phyloP scores from a whole-genome alignment of 2,888 invertebrate species.

The Cephus runcator region DNA sequence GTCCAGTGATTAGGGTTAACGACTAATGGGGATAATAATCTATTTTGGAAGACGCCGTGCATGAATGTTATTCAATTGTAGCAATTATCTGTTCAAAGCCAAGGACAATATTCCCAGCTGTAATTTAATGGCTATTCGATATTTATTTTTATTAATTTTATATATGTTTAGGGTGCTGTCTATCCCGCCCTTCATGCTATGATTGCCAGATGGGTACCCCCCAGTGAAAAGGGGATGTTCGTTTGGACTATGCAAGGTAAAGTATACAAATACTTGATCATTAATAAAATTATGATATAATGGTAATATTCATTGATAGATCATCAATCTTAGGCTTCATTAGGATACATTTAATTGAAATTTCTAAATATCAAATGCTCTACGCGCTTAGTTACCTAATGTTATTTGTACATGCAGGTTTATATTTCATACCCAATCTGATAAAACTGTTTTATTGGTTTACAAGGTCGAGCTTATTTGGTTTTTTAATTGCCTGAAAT shows the following conservation, averaged over 20 bases:
- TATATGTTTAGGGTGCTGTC: constrained; percentile 68
- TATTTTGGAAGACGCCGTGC: neutral
- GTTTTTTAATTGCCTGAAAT: neutral
- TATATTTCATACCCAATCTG: neutral
- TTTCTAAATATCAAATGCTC: no score
- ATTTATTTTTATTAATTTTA: neutral
- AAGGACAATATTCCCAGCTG: neutral
- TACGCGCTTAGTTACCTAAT: neutral
- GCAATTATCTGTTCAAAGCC: neutral
- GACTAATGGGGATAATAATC: neutral
- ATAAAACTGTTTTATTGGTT: neutral
- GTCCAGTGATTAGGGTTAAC: neutral
- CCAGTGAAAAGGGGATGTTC: constrained; percentile 81
- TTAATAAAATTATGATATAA: neutral
- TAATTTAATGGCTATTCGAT: neutral
- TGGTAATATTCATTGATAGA: neutral
- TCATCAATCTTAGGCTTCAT: neutral
- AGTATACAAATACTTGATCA: neutral
- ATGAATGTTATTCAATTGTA: neutral
- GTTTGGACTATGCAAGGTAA: constrained; percentile 72
- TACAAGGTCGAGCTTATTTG: neutral
- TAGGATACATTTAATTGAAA: neutral
- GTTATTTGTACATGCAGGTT: neutral
- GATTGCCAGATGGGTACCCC: constrained; percentile 81
- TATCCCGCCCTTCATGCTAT: constrained; percentile 77